Evolutionary conservation across 2,797 vertebrate genomes (phyloP), one percentile per base, ranked within the genome.

Genomic region (Telmatherina bonti): DNA sequence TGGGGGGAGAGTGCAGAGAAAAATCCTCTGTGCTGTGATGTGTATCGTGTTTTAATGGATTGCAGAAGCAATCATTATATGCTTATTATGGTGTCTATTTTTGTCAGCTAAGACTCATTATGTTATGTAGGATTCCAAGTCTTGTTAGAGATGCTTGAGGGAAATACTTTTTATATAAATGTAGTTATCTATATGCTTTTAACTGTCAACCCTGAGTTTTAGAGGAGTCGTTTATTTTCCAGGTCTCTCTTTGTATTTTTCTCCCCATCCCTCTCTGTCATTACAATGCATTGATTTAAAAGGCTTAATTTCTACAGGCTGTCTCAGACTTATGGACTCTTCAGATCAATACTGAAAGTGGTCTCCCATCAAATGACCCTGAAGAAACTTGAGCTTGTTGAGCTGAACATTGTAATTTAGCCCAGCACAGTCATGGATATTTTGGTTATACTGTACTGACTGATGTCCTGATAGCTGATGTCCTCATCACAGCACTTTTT

Each of bases 341-440:
- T 35, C 55, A 18, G 70, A 89, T 89, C 88, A 72, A 89, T 89
- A 75, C 31, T 49, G 41, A 81, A 79, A 87, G 61, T 74, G 41
- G 62, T 63, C 41, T 74, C 1, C 29, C 33, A 45, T 81, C 74
- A 74, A 79, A 81, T 78, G 63, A 78, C 75, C 57, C 75, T 61
- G 73, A 54, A 47, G 49, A 67, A 66, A 53, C 74, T 58, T 41
- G 52, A 81, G 74, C 61, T 64, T 52, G 30, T 45, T 24, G 45
- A 74, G 59, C 63, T 63, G 69, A 75, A 58, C 62, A 54, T 52
- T 54, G 76, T 47, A 55, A 70, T 75, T 65, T 20, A 49, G 35
- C 47, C 26, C 30, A 61, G 43, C n/a, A 31, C 10, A 67, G 16
- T n/a, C 6, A 9, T 6, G 0, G 31, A 47, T 55, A 18, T 27